phyloP scores from a whole-genome alignment of 2,888 invertebrate species.

The Mactromeris polynyma region DNA sequence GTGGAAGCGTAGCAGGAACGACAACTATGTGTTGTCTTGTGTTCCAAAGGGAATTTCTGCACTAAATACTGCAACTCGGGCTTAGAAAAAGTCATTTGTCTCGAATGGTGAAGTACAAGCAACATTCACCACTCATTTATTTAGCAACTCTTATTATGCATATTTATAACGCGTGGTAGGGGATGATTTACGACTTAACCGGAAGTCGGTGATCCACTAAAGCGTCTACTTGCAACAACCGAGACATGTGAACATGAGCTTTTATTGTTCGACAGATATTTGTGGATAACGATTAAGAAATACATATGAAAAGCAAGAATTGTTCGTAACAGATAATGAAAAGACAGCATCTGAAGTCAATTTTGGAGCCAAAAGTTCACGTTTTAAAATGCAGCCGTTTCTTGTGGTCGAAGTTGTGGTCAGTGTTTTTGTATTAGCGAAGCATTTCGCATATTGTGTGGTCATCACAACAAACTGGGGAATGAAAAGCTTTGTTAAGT shows the following conservation, averaged over 20 bases:
- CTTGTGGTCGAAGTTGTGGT: not conserved
- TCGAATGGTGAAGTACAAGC: too few relatives aligned
- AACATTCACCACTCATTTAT: too few relatives aligned
- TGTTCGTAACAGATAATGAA: not conserved
- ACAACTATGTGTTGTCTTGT: too few relatives aligned
- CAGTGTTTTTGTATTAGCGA: not conserved
- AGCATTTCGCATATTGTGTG: not conserved
- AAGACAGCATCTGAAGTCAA: not conserved
- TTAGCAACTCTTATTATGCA: too few relatives aligned
- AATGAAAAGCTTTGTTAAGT: not conserved
- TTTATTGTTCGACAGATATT: not conserved
- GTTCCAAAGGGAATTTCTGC: too few relatives aligned
- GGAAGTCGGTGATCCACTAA: too few relatives aligned
- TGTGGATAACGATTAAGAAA: not conserved
- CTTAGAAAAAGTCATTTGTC: too few relatives aligned
- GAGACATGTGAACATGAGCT: not conserved
- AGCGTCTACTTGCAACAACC: too few relatives aligned
- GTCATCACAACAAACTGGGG: not conserved
- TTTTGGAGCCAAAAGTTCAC: not conserved
- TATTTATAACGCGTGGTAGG: too few relatives aligned
- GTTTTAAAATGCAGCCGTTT: not conserved
- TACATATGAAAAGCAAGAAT: not conserved
- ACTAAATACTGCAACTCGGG: too few relatives aligned
- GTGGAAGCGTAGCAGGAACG: too few relatives aligned
- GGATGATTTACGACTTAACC: too few relatives aligned